Evolutionary conservation across 2,113 vertebrate genomes (phyloP).

Genomic region (Sinocyclocheilus grahami): DNA sequence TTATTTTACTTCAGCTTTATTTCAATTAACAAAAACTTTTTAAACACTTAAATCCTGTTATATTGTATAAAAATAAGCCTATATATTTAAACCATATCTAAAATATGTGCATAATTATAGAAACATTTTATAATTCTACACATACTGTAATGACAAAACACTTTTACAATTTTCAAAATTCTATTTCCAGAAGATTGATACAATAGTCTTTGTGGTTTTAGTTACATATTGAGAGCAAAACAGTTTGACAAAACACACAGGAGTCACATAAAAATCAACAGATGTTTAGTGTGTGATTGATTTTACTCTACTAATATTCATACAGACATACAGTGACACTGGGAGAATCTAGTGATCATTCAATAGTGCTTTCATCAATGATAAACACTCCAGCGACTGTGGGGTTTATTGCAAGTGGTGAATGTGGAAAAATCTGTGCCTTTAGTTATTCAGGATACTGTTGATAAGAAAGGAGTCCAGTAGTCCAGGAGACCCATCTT

Average conservation of each 20-base stretch:
- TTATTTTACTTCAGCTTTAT: neutral
- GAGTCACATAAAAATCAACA: neutral
- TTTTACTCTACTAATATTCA: constrained; percentile 19
- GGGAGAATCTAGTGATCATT: neutral
- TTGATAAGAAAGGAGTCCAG: constrained; percentile 41
- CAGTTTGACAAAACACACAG: neutral
- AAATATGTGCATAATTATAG: neutral
- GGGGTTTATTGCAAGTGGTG: neutral
- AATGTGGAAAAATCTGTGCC: neutral
- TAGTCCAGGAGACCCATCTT: constrained; percentile 90
- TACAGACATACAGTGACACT: neutral
- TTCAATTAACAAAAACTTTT: neutral
- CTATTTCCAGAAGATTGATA: neutral
- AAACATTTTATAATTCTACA: neutral
- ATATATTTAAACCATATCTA: neutral
- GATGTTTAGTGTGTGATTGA: constrained; percentile 1
- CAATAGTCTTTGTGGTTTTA: neutral
- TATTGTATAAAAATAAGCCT: neutral
- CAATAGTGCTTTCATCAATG: neutral
- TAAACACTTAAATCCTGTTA: neutral
- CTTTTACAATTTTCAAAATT: neutral
- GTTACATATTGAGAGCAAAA: neutral
- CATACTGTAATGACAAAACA: neutral
- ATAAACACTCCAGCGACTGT: constrained; percentile 3
- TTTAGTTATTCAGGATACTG: neutral